These are phyloP conservation scores for Sesia apiformis DNA, from an alignment of 2,888 invertebrate species.

Conservation along the genomic window DNA sequence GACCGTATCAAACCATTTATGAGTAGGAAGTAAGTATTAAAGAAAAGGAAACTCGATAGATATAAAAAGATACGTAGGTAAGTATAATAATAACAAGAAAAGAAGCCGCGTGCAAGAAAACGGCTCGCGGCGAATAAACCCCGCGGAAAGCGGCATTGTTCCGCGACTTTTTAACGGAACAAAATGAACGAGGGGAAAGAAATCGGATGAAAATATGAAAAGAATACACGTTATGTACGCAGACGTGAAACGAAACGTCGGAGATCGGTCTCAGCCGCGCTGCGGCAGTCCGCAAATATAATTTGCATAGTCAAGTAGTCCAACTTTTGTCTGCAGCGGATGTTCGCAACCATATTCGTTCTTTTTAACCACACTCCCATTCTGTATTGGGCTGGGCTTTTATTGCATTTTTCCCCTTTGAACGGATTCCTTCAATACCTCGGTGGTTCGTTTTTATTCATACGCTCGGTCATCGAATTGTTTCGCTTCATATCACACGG, in stretches of 20 bases:
- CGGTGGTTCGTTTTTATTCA: constrained; percentile 70
- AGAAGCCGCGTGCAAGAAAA: constrained; percentile 64
- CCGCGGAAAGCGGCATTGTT: constrained; percentile 68
- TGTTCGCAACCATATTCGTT: constrained; percentile 71
- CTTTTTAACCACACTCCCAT: constrained; percentile 70
- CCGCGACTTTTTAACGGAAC: constrained; percentile 67
- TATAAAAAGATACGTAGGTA: constrained; percentile 53
- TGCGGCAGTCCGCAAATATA: constrained; percentile 71
- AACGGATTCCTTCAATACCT: constrained; percentile 74
- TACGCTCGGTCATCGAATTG: constrained; percentile 67
- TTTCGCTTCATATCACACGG: constrained; percentile 58
- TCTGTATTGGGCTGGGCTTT: constrained; percentile 61
- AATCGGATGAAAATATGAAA: constrained; percentile 75
- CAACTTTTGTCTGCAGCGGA: constrained; percentile 71
- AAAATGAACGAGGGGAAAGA: constrained; percentile 71
- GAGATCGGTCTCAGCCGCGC: constrained; percentile 62
- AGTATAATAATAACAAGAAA: constrained; percentile 49
- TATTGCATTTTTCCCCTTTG: constrained; percentile 73
- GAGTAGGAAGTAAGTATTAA: constrained; percentile 73
- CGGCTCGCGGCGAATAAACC: constrained; percentile 68
- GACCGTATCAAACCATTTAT: constrained; percentile 70
- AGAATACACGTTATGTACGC: constrained; percentile 68
- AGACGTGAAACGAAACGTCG: constrained; percentile 70
- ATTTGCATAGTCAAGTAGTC: constrained; percentile 75
- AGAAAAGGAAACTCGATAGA: constrained; percentile 69